Evolutionary conservation across 1,140 invertebrate genomes (phyloP).

Genomic region (Drosophila tsacasi): DNA sequence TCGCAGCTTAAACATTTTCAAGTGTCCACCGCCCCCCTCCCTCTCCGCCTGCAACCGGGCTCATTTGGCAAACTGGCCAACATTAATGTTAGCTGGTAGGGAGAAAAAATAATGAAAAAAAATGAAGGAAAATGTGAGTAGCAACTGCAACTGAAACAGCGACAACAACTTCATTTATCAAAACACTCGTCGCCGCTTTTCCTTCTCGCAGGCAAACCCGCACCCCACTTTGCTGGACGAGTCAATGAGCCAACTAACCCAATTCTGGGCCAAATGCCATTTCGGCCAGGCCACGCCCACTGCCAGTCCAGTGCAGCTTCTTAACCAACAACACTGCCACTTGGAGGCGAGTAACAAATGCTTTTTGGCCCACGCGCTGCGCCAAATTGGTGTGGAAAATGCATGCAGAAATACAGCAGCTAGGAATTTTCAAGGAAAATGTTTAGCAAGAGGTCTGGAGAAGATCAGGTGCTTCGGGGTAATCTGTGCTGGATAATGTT

Average conservation of each 20-base stretch:
- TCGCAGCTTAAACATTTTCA: conserved; percentile 54
- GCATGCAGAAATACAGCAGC: neutral
- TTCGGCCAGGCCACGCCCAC: conserved; percentile 39
- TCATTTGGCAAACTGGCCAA: conserved; percentile 62
- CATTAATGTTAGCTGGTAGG: conserved; percentile 36
- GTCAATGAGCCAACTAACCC: conserved; percentile 60
- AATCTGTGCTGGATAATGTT: neutral
- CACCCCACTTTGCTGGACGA: neutral
- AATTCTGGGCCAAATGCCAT: conserved; percentile 46
- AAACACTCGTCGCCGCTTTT: conserved; percentile 48
- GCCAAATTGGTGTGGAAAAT: neutral
- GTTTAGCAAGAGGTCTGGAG: too few species aligned
- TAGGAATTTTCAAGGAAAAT: neutral
- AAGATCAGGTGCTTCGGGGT: neutral
- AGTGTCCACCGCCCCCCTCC: conserved; percentile 33
- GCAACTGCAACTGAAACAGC: conserved; percentile 53
- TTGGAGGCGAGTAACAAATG: neutral
- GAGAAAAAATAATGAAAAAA: neutral
- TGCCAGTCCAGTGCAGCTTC: neutral
- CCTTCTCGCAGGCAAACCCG: neutral
- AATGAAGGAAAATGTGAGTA: conserved; percentile 19
- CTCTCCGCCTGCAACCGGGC: conserved; percentile 8
- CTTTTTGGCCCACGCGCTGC: neutral
- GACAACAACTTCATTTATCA: conserved; percentile 78
- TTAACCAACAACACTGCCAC: neutral